A percentile compares a stretch with the other conserved stretches of the same genome.
Evolutionary conservation across 2,888 invertebrate species (phyloP).

Genomic region (Diaprepes abbreviatus): DNA sequence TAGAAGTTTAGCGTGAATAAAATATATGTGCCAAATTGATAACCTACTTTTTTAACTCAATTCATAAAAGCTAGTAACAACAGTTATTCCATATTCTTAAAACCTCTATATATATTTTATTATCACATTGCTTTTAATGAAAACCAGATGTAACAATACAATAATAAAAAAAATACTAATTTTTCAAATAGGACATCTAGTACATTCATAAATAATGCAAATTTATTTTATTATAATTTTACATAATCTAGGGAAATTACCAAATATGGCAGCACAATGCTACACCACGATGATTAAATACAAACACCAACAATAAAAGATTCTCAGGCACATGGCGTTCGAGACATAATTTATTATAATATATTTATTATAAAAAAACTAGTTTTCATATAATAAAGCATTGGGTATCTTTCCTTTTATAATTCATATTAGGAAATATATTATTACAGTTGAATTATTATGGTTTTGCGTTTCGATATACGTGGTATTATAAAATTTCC

Average conservation of each 20-base stretch:
- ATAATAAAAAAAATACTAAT: not conserved
- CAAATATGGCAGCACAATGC: slow-evolving; percentile 26
- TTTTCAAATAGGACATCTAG: not conserved
- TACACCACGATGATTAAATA: slow-evolving; percentile 15
- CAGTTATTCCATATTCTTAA: no score
- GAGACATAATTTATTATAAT: not conserved
- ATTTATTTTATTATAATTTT: slow-evolving; percentile 26
- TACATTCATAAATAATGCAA: slow-evolving; percentile 17
- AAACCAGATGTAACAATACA: not conserved
- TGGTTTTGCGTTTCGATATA: no score
- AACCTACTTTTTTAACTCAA: no score
- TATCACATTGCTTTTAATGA: not conserved
- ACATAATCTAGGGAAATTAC: slow-evolving; percentile 22
- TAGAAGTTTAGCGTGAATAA: no score
- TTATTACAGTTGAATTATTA: not conserved
- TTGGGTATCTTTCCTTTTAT: not conserved
- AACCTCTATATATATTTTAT: no score
- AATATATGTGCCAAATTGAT: no score
- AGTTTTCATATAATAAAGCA: slow-evolving; percentile 8
- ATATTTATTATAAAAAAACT: slow-evolving; percentile 10
- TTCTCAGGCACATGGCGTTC: slow-evolving; percentile 18
- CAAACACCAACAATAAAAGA: slow-evolving; percentile 20
- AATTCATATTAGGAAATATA: not conserved
- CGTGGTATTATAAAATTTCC: no score
- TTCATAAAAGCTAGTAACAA: no score